Conservation (phyloP, 2,797 vertebrate genomes). For the Poeciliopsis paucimaculata region DNA sequence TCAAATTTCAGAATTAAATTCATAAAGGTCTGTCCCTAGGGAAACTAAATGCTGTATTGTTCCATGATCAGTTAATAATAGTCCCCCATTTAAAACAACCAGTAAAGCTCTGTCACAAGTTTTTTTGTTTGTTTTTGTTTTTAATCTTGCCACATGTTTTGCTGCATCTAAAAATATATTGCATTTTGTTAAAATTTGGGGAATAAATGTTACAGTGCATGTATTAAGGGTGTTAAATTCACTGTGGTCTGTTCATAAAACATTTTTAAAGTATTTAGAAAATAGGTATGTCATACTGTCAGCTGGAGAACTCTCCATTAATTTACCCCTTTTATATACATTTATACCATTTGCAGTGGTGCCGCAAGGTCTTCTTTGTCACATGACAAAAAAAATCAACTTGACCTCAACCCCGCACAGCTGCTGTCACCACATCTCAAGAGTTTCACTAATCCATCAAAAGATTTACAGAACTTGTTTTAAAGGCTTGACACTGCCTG, state of each 20-base stretch:
- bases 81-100: not conserved
- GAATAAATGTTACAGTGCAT: not conserved
- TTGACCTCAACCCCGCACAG: too few relatives aligned
- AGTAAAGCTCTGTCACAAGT: not conserved
- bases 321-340: not conserved
- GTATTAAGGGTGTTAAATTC: not conserved
- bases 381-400: too few relatives aligned
- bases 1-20: not conserved
- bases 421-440: not conserved
- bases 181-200: not conserved
- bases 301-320: not conserved
- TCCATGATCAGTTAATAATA: not conserved
- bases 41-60: not conserved
- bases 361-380: too few relatives aligned
- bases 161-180: not conserved
- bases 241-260: not conserved
- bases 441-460: not conserved
- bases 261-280: not conserved
- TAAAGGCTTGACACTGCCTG: not conserved
- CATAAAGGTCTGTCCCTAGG: not conserved
- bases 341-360: too few relatives aligned
- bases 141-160: not conserved
- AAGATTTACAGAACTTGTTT: not conserved
- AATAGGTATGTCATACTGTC: not conserved
- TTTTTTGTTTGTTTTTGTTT: not conserved